Conservation (phyloP, 2,888 invertebrate genomes). For the Belgica antarctica region DNA sequence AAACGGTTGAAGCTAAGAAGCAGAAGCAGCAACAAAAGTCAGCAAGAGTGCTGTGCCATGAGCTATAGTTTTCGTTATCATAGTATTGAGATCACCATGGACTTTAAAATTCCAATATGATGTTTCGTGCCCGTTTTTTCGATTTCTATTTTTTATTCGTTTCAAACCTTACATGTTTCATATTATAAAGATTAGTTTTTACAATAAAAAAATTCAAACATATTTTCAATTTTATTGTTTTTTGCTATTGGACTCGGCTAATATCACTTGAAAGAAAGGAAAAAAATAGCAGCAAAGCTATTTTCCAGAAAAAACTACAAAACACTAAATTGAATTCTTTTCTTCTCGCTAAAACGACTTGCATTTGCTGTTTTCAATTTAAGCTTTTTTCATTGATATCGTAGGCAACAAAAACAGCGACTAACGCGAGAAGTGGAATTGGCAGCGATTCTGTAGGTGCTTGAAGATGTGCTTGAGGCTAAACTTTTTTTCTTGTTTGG, state of each 20-base stretch:
- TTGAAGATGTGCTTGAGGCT: too few species aligned
- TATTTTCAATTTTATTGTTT: constrained; percentile 28
- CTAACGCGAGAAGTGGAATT: neutral
- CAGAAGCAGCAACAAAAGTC: constrained; percentile 32
- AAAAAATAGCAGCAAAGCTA: constrained; percentile 2
- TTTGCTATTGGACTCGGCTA: constrained; percentile 1
- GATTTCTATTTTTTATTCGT: constrained; percentile 31
- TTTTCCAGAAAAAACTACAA: neutral
- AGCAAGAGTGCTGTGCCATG: constrained; percentile 22
- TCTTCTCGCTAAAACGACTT: neutral
- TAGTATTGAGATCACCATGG: constrained; percentile 42
- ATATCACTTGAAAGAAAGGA: constrained; percentile 3
- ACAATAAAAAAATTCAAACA: constrained; percentile 20
- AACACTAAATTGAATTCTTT: constrained; percentile 7
- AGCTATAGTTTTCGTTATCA: constrained; percentile 36
- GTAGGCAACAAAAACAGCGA: neutral
- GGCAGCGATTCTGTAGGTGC: too few species aligned
- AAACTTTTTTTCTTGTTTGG: too few species aligned
- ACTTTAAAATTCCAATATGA: constrained; percentile 44
- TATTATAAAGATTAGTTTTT: constrained; percentile 25
- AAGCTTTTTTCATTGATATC: neutral
- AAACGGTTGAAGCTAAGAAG: neutral
- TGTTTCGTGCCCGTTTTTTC: constrained; percentile 41
- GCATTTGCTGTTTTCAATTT: neutral
- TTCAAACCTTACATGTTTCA: constrained; percentile 23